Evolutionary conservation across 2,797 vertebrate species (phyloP), one percentile per base, ranked within the genome.

Genomic region (Leuciscus waleckii): DNA sequence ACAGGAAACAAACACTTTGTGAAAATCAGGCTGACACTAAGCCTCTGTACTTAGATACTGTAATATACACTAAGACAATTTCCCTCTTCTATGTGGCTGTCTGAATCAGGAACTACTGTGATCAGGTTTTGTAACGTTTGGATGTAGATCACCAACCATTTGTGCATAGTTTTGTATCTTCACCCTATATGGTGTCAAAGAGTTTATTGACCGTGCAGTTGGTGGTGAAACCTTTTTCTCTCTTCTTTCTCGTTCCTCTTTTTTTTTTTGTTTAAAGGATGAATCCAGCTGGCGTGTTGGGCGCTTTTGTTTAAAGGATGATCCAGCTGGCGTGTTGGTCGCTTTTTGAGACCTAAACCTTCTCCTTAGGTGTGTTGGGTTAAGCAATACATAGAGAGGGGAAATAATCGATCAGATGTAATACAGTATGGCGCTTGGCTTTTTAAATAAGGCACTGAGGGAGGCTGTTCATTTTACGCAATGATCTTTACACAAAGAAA

Each of bases 91-190:
- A 17, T 83, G 76, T 68, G 84, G 84, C 79, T 84, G 67, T 86
- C 67, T 46, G 74, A 37, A 75, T 82, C 84, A 81, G 84, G 88
- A 84, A 87, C 82, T 89, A 83, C 85, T 86, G 88, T 89, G 85
- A 88, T 75, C 85, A 84, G 88, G 87, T 88, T 89, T 88, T 81
- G 73, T 90, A 80, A 81, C 63, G 46, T 89, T 73, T 81, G 82
- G 83, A 89, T 85, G 83, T 89, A 65, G 17, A 81, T 81, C 82
- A 87, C 77, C 82, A 79, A 85, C 58, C 86, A 83, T 88, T 86
- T 77, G 89, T 86, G 84, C 86, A 83, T 73, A 86, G 80, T 85
- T 89, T 84, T 87, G 81, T 85, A 79, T 85, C 58, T 68, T 78
- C 77, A 67, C 46, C 67, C n/a, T 69, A 71, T 69, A 37, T 78